Evolutionary conservation across 2,113 vertebrate species (phyloP).

Genomic region (Corythornis cristatus): DNA sequence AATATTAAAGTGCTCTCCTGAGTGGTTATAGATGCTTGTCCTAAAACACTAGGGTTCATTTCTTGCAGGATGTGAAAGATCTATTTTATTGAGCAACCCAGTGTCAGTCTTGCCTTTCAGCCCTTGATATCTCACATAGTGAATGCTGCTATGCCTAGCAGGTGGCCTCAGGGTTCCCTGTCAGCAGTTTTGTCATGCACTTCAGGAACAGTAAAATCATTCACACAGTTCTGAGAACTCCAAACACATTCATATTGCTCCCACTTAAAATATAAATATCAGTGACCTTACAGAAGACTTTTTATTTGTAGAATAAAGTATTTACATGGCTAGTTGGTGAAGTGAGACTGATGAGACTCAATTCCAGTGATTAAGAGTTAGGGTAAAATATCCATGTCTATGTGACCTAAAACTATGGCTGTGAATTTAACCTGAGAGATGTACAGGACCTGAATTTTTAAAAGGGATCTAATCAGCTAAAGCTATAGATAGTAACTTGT

Average conservation of each 20-base stretch:
- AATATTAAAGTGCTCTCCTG: constrained; percentile 48
- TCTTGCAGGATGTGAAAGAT: constrained; percentile 42
- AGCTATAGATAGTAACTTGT: neutral
- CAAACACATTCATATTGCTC: constrained; percentile 30
- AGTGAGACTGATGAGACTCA: neutral
- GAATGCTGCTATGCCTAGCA: constrained; percentile 54
- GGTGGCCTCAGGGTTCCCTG: constrained; percentile 55
- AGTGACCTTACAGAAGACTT: constrained; percentile 19
- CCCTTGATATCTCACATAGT: constrained; percentile 30
- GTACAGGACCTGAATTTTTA: neutral
- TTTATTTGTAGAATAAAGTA: neutral
- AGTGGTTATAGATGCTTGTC: constrained; percentile 35
- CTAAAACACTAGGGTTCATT: constrained; percentile 23
- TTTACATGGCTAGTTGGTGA: neutral
- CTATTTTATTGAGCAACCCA: constrained; percentile 26
- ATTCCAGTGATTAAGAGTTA: neutral
- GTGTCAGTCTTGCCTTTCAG: constrained; percentile 48
- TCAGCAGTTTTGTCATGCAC: constrained; percentile 62
- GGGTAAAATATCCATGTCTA: neutral
- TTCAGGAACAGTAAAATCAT: constrained; percentile 50
- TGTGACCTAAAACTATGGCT: neutral
- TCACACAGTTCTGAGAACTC: constrained; percentile 34
- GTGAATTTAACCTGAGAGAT: neutral
- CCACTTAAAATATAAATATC: constrained; percentile 42
- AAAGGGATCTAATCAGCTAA: neutral